These are phyloP conservation scores for Pangasius krempfi DNA, from an alignment of 2,797 vertebrate species.

Conservation along the genomic window DNA sequence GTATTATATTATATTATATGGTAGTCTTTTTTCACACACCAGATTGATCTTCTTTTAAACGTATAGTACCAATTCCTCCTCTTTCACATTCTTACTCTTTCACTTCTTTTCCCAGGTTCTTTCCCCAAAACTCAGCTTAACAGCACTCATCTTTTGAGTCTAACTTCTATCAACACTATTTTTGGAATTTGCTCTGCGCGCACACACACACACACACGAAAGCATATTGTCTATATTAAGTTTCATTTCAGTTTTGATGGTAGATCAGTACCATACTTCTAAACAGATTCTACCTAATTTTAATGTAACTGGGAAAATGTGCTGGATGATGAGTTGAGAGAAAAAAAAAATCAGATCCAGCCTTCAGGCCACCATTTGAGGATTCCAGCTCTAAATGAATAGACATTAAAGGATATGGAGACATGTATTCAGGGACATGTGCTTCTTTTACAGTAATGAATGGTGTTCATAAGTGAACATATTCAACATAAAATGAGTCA, in stretches of 20 bases:
- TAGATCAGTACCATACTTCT: neutral
- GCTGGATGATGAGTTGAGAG: neutral
- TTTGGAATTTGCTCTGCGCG: neutral
- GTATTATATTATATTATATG: neutral
- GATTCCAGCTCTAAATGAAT: neutral
- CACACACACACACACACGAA: neutral
- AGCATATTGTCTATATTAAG: neutral
- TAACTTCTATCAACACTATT: neutral
- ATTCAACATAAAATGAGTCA: neutral
- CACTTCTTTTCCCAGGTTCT: neutral
- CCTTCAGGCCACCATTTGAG: neutral
- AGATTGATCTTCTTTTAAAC: neutral
- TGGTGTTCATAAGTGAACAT: constrained; percentile 2
- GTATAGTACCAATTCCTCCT: neutral
- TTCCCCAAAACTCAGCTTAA: neutral
- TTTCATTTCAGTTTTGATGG: neutral
- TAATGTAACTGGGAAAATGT: neutral
- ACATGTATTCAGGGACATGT: neutral
- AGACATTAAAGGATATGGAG: neutral
- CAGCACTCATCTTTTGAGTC: neutral
- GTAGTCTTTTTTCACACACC: neutral
- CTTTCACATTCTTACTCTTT: neutral
- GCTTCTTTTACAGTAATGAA: neutral
- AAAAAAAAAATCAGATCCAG: neutral
- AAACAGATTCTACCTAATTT: neutral